Evolutionary conservation across 2,113 vertebrate species (phyloP), one percentile per base, ranked within the genome.

Genomic region (Cinclus mexicanus): DNA sequence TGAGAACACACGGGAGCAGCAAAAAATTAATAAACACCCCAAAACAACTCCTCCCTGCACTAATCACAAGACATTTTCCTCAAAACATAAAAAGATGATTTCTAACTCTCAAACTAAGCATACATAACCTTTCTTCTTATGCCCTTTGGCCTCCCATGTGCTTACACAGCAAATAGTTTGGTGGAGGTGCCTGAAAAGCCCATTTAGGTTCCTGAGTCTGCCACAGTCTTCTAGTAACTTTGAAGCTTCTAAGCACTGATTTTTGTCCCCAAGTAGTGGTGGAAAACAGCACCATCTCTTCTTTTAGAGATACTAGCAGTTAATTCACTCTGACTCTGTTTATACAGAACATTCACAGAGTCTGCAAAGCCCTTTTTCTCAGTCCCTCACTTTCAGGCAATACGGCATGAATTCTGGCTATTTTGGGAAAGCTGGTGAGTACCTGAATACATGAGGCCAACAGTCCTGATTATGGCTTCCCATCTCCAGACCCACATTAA

Each of bases 381-480:
- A 74, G 50, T 31, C 22, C 1, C 1, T 35, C 53, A 68, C 28
- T 90, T 83, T 44, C 46, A 83, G 56, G 28, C 14, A 81, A 52
- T 12, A 14, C 1, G 5, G 12, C 17, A 39, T 35, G 71, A 91
- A 89, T 50, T 81, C 64, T 53, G 20, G 44, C 46, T 74, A 17
- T 65, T 86, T 83, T 53, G 42, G 16, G 23, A 88, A 88, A 90
- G 17, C 20, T 74, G 25, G 39, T 46, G 37, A 87, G 26, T 97
- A 98, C 98, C 99, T 99, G 98, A 99, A 99, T 65, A 99, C 98
- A 11, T 99, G 99, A 16, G 98, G 98, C 99, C 99, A 99, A 97
- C 99, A 99, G 95, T 99, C 98, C 50, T 98, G 98, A 92, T 99
- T 99, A 96, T 99, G 99, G 94, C 98, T 99, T 92, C 99, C 99